phyloP scores from a whole-genome alignment of 2,888 invertebrate genomes.

The Acleris emargana region DNA sequence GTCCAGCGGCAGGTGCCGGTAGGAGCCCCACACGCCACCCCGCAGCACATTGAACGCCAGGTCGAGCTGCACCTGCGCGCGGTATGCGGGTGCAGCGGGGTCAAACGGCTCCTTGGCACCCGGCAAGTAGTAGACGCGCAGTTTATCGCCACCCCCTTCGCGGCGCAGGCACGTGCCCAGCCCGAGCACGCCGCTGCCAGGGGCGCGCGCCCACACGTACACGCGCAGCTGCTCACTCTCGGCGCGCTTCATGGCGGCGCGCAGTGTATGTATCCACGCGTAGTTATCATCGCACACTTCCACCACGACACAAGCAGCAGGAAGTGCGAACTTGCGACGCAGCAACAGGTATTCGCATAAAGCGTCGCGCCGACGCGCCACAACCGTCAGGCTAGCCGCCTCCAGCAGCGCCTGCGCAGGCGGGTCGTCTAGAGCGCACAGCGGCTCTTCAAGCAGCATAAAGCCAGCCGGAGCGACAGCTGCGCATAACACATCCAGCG shows the following conservation, averaged over 20 bases:
- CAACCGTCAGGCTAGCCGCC: conserved; percentile 60
- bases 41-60: conserved; percentile 93
- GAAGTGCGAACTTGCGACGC: conserved; percentile 76
- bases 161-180: conserved; percentile 94
- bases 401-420: conserved; percentile 62
- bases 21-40: conserved; percentile 93
- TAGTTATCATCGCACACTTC: conserved; percentile 87
- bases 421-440: conserved; percentile 67
- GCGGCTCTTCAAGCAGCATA: conserved; percentile 88
- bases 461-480: conserved; percentile 88
- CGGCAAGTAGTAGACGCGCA: conserved; percentile 89
- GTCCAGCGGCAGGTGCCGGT: conserved; percentile 90
- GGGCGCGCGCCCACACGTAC: conserved; percentile 87
- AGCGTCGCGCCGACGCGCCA: conserved; percentile 83
- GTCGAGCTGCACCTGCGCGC: conserved; percentile 88
- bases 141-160: conserved; percentile 92
- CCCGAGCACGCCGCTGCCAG: conserved; percentile 93
- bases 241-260: conserved; percentile 87
- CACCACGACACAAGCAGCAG: conserved; percentile 78
- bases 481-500: conserved; percentile 83
- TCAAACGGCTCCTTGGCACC: conserved; percentile 85
- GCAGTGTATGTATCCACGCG: conserved; percentile 92
- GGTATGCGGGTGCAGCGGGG: conserved; percentile 82
- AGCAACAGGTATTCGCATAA: conserved; percentile 87
- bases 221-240: conserved; percentile 85